Conservation (phyloP, 2,888 invertebrate species). For the Drosophila affinis region DNA sequence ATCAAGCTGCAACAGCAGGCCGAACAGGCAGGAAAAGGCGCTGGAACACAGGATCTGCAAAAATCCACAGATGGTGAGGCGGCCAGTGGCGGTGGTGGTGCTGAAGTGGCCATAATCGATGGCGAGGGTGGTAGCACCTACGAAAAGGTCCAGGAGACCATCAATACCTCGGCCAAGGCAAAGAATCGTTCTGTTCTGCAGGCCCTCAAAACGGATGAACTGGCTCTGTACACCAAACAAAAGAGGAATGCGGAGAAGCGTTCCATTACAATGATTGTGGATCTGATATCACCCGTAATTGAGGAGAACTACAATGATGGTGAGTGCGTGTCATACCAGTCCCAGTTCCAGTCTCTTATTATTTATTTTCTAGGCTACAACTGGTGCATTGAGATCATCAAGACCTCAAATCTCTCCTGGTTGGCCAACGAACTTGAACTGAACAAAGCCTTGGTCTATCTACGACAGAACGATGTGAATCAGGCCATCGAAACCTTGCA, state of each 20-base stretch:
- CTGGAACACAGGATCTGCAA: slow-evolving; percentile 23
- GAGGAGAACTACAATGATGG: slow-evolving; percentile 89
- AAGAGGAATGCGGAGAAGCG: slow-evolving; percentile 90
- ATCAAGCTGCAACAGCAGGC: slow-evolving; percentile 86
- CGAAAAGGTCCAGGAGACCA: slow-evolving; percentile 45
- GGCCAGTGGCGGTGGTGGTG: slow-evolving; percentile 20
- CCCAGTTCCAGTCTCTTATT: background rate
- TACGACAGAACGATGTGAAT: slow-evolving; percentile 91
- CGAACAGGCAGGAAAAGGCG: slow-evolving; percentile 72
- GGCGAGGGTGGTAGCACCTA: slow-evolving; percentile 51
- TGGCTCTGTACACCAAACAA: slow-evolving; percentile 89
- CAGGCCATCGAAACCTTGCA: slow-evolving; percentile 93
- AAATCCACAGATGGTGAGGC: slow-evolving; percentile 19
- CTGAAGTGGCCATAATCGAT: slow-evolving; percentile 72
- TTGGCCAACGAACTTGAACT: slow-evolving; percentile 95
- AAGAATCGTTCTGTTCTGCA: slow-evolving; percentile 88
- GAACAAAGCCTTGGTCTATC: slow-evolving; percentile 93
- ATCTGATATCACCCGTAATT: slow-evolving; percentile 93
- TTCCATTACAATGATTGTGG: slow-evolving; percentile 92
- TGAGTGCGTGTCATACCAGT: slow-evolving; percentile 59
- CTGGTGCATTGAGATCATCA: slow-evolving; percentile 98
- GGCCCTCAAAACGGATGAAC: slow-evolving; percentile 90
- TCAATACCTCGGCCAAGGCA: slow-evolving; percentile 30
- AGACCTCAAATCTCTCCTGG: slow-evolving; percentile 92
- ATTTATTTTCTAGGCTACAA: slow-evolving; percentile 83